phyloP scores from a whole-genome alignment of 2,113 vertebrate genomes.

The Chiloscyllium plagiosum region DNA sequence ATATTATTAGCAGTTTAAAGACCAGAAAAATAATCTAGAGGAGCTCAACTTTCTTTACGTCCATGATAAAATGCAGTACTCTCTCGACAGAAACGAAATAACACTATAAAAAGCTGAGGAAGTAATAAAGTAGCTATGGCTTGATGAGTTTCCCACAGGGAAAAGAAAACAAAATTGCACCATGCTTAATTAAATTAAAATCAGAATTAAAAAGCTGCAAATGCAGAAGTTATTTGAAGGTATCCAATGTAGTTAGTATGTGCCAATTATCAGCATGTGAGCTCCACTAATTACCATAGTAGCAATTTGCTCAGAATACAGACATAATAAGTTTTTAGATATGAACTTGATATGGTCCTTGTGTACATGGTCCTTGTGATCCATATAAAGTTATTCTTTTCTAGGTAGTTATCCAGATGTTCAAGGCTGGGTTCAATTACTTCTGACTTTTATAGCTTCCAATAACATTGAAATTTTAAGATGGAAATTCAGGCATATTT shows the following conservation, averaged over 20 bases:
- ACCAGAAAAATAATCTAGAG: background rate
- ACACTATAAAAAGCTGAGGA: conserved; percentile 18
- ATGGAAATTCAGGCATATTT: background rate
- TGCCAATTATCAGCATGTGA: conserved; percentile 7
- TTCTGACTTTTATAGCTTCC: background rate
- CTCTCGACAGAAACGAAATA: background rate
- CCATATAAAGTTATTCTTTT: conserved; percentile 23
- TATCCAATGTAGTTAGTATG: conserved; percentile 26
- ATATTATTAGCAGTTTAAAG: background rate
- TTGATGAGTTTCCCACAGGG: background rate
- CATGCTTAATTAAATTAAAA: conserved; percentile 16
- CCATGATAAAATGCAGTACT: conserved; percentile 13
- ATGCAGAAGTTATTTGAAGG: background rate
- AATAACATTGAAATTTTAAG: background rate
- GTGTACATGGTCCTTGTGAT: background rate
- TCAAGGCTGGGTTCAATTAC: conserved; percentile 24
- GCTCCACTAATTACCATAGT: conserved; percentile 30
- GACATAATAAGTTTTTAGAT: conserved; percentile 4
- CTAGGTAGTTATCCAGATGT: conserved; percentile 31
- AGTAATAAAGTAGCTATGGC: conserved; percentile 22
- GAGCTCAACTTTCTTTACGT: background rate
- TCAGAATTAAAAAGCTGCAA: conserved; percentile 5
- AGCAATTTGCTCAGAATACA: conserved; percentile 22
- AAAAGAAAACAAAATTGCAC: conserved; percentile 32
- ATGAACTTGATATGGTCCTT: conserved; percentile 28